Percentiles rank a stretch among this genome's conserved stretches.
phyloP scores from a whole-genome alignment of 2,113 vertebrate genomes.

The Noctilio leporinus region DNA sequence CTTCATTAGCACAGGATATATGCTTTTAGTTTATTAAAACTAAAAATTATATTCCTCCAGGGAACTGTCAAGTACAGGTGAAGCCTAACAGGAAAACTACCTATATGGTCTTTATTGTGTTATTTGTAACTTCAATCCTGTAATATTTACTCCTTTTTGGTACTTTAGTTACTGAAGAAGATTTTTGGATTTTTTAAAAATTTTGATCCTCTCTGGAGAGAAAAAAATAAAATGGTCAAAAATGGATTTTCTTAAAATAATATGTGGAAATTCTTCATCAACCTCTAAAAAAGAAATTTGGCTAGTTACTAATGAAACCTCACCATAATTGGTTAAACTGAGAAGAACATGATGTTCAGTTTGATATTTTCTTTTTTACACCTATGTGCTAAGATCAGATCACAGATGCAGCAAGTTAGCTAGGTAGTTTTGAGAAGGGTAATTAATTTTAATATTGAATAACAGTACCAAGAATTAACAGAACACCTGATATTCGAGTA shows the following conservation, averaged over 20 bases:
- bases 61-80: not conserved
- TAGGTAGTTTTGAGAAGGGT: constrained; percentile 46
- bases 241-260: constrained; percentile 1
- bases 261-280: not conserved
- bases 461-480: constrained; percentile 67
- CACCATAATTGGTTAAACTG: constrained; percentile 23
- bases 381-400: constrained; percentile 41
- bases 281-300: not conserved
- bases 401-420: constrained; percentile 37
- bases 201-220: not conserved
- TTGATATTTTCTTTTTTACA: constrained; percentile 55
- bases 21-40: not conserved
- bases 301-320: constrained; percentile 16
- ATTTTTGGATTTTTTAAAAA: too few relatives aligned
- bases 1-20: not conserved
- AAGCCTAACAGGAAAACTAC: not conserved
- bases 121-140: not conserved
- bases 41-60: not conserved
- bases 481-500: constrained; percentile 67
- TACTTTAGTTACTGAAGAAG: not conserved
- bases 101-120: not conserved
- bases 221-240: not conserved
- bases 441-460: constrained; percentile 66
- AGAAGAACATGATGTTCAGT: constrained; percentile 5
- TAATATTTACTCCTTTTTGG: not conserved